Evolutionary conservation across 2,113 vertebrate genomes (phyloP).

Genomic region (Psophia crepitans): DNA sequence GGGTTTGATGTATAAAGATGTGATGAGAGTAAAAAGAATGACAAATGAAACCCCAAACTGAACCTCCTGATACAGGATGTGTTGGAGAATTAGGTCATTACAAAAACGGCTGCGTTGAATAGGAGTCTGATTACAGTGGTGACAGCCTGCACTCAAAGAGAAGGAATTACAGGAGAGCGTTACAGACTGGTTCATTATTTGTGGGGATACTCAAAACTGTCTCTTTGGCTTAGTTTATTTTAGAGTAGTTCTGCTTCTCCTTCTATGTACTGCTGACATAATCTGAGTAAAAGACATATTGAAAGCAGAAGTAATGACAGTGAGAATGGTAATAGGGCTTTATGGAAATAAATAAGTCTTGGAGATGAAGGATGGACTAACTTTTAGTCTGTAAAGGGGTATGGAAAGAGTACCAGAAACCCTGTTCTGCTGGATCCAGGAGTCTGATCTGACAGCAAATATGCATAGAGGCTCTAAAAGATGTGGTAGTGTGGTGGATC

Average conservation of each 20-base stretch:
- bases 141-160: not conserved
- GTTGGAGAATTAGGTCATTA: conserved; percentile 8
- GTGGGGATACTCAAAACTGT: not conserved
- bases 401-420: not conserved
- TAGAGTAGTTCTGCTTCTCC: not conserved
- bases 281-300: not conserved
- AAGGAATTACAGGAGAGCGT: not conserved
- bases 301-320: not conserved
- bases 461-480: not conserved
- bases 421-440: not conserved
- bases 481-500: not conserved
- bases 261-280: not conserved
- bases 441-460: not conserved
- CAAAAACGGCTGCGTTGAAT: conserved; percentile 24
- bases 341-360: not conserved
- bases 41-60: not conserved
- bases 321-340: not conserved
- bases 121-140: conserved; percentile 34
- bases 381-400: not conserved
- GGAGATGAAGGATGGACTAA: not conserved
- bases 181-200: not conserved
- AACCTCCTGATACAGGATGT: not conserved
- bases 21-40: not conserved
- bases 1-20: not conserved
- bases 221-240: not conserved